A percentile compares a stretch with the other conserved stretches of the same genome.
These are phyloP conservation scores for Diadophis punctatus DNA, from an alignment of 2,113 vertebrate species.

Conservation along the genomic window DNA sequence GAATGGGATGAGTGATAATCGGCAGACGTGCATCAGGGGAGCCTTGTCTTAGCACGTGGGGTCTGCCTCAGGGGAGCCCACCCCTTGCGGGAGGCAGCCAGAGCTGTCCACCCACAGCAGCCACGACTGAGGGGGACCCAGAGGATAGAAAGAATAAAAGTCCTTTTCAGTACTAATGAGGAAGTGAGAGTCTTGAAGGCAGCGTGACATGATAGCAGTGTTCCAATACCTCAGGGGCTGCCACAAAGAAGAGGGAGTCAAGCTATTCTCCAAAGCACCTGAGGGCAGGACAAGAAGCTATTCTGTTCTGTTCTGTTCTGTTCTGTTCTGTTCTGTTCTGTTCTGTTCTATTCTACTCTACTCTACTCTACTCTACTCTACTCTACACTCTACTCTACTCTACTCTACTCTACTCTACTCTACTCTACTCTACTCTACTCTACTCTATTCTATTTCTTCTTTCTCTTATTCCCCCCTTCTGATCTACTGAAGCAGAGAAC, in stretches of 20 bases:
- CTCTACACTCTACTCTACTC: no score
- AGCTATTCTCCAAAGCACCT: no score
- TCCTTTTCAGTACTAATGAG: not conserved
- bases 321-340: no score
- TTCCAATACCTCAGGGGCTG: no score
- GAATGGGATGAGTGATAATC: not conserved
- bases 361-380: no score
- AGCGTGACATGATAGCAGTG: no score
- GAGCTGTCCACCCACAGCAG: not conserved
- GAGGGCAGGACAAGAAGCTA: no score
- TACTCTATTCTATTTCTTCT: not conserved
- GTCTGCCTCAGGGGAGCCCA: not conserved
- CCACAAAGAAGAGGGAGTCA: no score
- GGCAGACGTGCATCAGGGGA: not conserved
- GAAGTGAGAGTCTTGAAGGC: not conserved
- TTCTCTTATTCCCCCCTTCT: not conserved
- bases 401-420: no score
- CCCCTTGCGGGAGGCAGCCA: not conserved
- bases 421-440: no score
- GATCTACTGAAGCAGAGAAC: not conserved
- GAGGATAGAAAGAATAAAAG: not conserved
- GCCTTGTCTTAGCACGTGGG: constrained; percentile 32
- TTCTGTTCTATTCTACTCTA: no score
- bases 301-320: no score
- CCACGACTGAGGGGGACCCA: not conserved